Conservation (phyloP, 2,113 vertebrate species). For the Alouatta palliata region DNA sequence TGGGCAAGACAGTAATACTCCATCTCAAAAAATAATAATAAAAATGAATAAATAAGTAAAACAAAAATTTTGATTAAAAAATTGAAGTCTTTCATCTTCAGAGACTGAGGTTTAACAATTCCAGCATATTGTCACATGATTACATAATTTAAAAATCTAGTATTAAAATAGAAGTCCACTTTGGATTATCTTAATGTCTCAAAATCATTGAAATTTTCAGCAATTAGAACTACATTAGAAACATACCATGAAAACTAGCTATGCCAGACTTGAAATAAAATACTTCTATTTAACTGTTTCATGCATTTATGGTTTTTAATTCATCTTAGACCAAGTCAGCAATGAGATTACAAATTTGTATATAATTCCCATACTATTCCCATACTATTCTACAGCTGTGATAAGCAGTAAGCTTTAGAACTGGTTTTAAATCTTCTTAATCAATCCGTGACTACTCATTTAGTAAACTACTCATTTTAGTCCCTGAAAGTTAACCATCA, state of each 20-base stretch:
- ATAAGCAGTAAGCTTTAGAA: not conserved
- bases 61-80: slow-evolving; percentile 8
- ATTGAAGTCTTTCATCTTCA: not conserved
- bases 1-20: no score
- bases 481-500: not conserved
- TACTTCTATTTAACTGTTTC: not conserved
- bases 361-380: not conserved
- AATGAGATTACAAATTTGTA: not conserved
- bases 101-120: not conserved
- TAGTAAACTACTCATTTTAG: not conserved
- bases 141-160: not conserved
- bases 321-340: not conserved
- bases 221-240: not conserved
- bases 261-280: not conserved
- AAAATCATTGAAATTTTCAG: not conserved
- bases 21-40: no score
- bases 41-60: no score
- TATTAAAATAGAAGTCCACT: not conserved
- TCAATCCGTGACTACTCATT: not conserved
- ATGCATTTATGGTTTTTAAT: not conserved
- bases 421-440: not conserved
- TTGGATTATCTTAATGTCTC: not conserved
- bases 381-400: not conserved
- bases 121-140: not conserved
- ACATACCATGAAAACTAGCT: not conserved